Evolutionary conservation across 1,140 invertebrate genomes (phyloP).

Genomic region (Caenorhabditis tropicalis): DNA sequence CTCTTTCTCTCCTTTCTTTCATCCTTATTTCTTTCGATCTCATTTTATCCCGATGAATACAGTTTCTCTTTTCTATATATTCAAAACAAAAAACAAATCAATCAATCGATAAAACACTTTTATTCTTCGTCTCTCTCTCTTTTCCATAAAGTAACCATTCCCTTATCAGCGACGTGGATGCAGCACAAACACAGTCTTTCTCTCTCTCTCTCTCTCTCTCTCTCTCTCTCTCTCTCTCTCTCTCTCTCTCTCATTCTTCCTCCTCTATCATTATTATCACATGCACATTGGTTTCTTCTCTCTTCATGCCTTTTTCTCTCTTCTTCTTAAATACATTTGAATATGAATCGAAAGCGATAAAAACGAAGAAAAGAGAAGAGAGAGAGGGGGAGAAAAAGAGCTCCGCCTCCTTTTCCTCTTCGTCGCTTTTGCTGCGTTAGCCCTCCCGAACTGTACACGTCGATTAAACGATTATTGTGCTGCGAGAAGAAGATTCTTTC

Average conservation of each 20-base stretch:
- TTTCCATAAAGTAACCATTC: background rate
- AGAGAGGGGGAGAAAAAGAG: too few relatives aligned
- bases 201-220: background rate
- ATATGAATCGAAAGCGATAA: constrained; percentile 40
- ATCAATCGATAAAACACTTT: background rate
- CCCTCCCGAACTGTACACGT: constrained; percentile 36
- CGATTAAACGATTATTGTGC: constrained; percentile 42
- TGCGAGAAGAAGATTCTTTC: background rate
- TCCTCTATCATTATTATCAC: too few relatives aligned
- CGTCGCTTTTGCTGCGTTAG: background rate
- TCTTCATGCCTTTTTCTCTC: background rate
- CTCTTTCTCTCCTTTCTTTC: background rate
- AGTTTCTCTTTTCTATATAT: background rate
- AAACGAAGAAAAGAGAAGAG: too few relatives aligned
- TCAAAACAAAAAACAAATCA: background rate
- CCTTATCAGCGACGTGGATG: constrained; percentile 14
- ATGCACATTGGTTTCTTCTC: background rate
- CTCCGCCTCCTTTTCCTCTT: background rate
- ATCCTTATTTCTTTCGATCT: background rate
- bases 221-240: background rate
- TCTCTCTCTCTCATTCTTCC: background rate
- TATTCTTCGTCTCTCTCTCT: background rate
- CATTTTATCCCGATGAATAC: too few relatives aligned
- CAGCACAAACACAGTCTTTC: background rate
- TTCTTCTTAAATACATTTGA: background rate